These are phyloP conservation scores for Spizella passerina DNA, from an alignment of 2,797 vertebrate genomes.

Conservation along the genomic window DNA sequence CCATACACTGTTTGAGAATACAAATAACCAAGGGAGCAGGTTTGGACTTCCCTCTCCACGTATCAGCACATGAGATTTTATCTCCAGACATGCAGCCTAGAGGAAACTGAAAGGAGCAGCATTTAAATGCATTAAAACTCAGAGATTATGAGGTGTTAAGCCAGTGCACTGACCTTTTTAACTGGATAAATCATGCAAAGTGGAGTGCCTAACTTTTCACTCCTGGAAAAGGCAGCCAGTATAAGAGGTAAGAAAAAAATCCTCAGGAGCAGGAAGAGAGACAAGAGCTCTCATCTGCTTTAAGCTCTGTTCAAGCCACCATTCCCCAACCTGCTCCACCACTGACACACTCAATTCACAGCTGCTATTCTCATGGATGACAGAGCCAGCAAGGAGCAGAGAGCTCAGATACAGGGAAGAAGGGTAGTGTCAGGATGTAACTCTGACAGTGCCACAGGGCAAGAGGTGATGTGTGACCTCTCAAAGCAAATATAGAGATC, in stretches of 20 bases:
- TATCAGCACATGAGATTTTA: background rate
- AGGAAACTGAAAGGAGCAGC: background rate
- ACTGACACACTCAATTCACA: accelerated
- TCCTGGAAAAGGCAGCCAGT: background rate
- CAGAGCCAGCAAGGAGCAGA: background rate
- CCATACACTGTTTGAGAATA: background rate
- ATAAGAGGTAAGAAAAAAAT: background rate
- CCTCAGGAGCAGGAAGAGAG: background rate
- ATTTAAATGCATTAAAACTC: background rate
- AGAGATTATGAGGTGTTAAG: background rate
- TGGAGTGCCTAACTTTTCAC: background rate
- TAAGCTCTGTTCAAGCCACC: background rate
- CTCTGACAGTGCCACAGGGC: background rate
- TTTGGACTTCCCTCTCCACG: background rate
- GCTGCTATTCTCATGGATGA: background rate
- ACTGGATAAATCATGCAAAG: background rate
- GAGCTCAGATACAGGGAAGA: background rate
- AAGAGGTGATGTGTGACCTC: background rate
- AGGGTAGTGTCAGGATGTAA: background rate
- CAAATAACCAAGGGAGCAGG: accelerated
- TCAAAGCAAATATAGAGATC: background rate
- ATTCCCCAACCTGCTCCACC: background rate
- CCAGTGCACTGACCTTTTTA: background rate
- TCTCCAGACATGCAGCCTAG: background rate
- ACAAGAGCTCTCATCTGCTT: background rate